phyloP scores from a whole-genome alignment of 1,140 invertebrate species.

The Neodiprion virginianus region DNA sequence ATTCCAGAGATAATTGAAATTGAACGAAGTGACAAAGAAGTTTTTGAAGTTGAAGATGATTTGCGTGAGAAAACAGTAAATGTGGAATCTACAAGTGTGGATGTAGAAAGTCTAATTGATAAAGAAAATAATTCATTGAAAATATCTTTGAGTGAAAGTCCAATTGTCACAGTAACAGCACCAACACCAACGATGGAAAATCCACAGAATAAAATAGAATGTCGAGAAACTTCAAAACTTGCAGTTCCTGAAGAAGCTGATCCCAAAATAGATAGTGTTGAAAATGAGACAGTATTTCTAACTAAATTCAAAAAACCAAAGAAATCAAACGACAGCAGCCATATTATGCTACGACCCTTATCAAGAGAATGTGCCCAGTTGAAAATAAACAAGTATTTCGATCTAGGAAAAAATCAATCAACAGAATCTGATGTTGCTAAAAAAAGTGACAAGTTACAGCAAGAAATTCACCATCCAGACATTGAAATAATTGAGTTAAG shows the following conservation, averaged over 20 bases:
- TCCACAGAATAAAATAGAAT: slow-evolving; percentile 23
- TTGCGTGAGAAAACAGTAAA: not conserved
- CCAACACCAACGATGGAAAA: slow-evolving; percentile 47
- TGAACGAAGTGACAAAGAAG: not conserved
- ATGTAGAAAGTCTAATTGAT: not conserved
- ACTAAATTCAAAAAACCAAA: slow-evolving; percentile 47
- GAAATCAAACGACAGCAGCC: slow-evolving; percentile 39
- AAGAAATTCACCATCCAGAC: not conserved
- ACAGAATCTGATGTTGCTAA: slow-evolving; percentile 16
- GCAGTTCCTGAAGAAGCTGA: slow-evolving; percentile 30
- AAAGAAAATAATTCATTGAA: not conserved
- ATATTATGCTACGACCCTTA: slow-evolving; percentile 42
- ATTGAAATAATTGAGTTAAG: slow-evolving; percentile 28
- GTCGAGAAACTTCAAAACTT: slow-evolving; percentile 28
- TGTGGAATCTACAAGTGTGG: not conserved
- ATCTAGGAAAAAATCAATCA: slow-evolving; percentile 18
- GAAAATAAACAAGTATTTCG: slow-evolving; percentile 55
- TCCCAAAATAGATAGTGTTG: slow-evolving; percentile 3
- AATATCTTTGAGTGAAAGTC: slow-evolving; percentile 16
- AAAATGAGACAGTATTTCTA: slow-evolving; percentile 7
- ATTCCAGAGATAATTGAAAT: slow-evolving; percentile 14
- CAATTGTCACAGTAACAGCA: slow-evolving; percentile 43
- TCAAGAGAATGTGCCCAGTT: slow-evolving; percentile 47
- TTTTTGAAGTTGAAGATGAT: not conserved
- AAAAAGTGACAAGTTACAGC: slow-evolving; percentile 15